phyloP scores from a whole-genome alignment of 1,140 invertebrate genomes.

The Psix sp. region DNA sequence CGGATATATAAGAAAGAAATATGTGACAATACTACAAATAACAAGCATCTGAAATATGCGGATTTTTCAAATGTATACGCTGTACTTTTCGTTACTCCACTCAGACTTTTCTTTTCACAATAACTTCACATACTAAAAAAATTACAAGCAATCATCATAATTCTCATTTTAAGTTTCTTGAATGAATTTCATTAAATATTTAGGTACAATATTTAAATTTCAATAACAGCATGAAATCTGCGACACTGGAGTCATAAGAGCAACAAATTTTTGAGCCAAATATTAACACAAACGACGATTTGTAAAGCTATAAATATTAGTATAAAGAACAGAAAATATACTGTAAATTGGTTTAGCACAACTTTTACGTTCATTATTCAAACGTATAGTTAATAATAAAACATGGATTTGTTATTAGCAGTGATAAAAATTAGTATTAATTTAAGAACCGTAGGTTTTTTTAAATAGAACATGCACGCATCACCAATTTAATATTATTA shows the following conservation, averaged over 20 bases:
- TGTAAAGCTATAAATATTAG: conserved; percentile 13
- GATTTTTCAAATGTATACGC: too few species aligned
- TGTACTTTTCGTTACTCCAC: too few species aligned
- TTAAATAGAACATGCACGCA: too few species aligned
- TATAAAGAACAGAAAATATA: conserved; percentile 9
- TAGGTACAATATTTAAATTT: conserved; percentile 2
- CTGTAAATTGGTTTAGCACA: too few species aligned
- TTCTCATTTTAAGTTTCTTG: neutral
- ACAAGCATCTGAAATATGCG: too few species aligned
- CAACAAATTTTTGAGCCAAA: conserved; percentile 3
- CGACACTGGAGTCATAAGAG: neutral
- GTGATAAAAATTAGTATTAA: conserved; percentile 4
- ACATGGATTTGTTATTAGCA: conserved; percentile 6
- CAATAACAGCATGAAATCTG: neutral
- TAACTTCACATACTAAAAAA: too few species aligned
- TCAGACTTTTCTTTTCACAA: too few species aligned
- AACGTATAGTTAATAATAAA: conserved; percentile 2
- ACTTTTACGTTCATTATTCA: neutral
- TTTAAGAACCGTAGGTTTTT: conserved; percentile 6
- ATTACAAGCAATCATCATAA: neutral
- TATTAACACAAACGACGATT: conserved; percentile 8
- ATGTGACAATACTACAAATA: too few species aligned
- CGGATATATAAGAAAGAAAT: too few species aligned
- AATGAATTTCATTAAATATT: conserved; percentile 4
- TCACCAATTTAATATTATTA: too few species aligned